Evolutionary conservation across 2,113 vertebrate species (phyloP), one percentile per base, ranked within the genome.

Genomic region (Taurulus bubalis): DNA sequence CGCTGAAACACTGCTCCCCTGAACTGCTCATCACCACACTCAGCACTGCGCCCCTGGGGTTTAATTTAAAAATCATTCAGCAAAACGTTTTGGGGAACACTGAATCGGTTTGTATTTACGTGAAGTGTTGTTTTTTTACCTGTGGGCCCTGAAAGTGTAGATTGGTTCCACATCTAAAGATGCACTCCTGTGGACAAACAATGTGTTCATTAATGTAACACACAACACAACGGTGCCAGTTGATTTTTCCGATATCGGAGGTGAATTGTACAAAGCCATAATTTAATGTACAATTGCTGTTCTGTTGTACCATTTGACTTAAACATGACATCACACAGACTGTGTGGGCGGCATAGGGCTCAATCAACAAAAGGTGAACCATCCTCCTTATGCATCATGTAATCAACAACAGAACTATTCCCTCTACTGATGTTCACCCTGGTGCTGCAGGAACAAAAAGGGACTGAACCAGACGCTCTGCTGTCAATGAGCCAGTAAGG

Each of bases 91-190:
- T 8, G 22, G 32, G 2, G 3, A 71, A 71, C 2, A 30, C 38
- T 8, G 1, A 1, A 51, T n/a, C 24, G 1, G 4, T 53, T 64
- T n/a, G 1, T 15, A 63, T 32, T n/a, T 0, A 22, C 3, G 26
- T 42, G 1, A 1, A 3, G 8, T 30, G 3, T 89, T 94, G 95
- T 94, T 95, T 89, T 94, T 95, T 94, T 95, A 99, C 98, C 94
- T 98, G 94, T 99, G 98, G 75, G 97, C 98, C 86, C 98, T 97
- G 94, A 99, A 99, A 0, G 98, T 99, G 92, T 99, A 99, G 92
- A 99, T 99, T 2, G 98, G 98, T 83, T 99, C 98, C 87, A 99
- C 97, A 63, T 99, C 98, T 85, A 99, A 95, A 83, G 98, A 97
- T 1, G 98, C 92, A 89, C 97, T 99, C 96, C 98, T 99, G 91